phyloP scores from a whole-genome alignment of 2,797 vertebrate genomes.

The Semotilus atromaculatus region DNA sequence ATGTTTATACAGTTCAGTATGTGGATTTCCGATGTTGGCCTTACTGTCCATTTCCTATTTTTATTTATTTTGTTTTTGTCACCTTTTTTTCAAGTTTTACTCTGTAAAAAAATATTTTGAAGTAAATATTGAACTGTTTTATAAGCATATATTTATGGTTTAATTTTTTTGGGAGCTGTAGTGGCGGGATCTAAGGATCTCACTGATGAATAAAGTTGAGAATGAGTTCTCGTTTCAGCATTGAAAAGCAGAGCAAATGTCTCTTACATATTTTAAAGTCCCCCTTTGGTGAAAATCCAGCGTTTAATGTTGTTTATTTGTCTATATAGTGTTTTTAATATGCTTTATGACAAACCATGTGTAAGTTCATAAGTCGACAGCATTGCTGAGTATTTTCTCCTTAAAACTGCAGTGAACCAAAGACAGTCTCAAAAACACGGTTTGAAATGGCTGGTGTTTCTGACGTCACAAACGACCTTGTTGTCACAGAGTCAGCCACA shows the following conservation, averaged over 20 bases:
- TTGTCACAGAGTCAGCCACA: too few relatives aligned
- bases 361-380: too few relatives aligned
- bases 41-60: constrained; percentile 80
- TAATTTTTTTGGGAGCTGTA: constrained; percentile 30
- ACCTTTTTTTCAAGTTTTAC: constrained; percentile 74
- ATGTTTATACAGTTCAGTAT: constrained; percentile 80
- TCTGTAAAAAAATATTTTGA: constrained; percentile 87
- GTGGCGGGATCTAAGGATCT: neutral
- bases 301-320: too few relatives aligned
- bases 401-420: too few relatives aligned
- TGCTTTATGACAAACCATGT: too few relatives aligned
- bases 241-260: neutral
- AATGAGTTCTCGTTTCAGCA: neutral
- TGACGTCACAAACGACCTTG: too few relatives aligned
- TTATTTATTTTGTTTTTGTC: constrained; percentile 66
- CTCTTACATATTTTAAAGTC: too few relatives aligned
- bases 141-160: constrained; percentile 65
- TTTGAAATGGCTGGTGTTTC: too few relatives aligned
- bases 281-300: too few relatives aligned
- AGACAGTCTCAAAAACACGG: too few relatives aligned
- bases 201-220: neutral
- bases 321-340: too few relatives aligned
- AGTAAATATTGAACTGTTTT: constrained; percentile 87
- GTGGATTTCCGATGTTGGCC: constrained; percentile 81
- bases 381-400: too few relatives aligned